These are phyloP conservation scores for Carlito syrichta DNA, from an alignment of 2,113 vertebrate genomes.

Conservation along the genomic window DNA sequence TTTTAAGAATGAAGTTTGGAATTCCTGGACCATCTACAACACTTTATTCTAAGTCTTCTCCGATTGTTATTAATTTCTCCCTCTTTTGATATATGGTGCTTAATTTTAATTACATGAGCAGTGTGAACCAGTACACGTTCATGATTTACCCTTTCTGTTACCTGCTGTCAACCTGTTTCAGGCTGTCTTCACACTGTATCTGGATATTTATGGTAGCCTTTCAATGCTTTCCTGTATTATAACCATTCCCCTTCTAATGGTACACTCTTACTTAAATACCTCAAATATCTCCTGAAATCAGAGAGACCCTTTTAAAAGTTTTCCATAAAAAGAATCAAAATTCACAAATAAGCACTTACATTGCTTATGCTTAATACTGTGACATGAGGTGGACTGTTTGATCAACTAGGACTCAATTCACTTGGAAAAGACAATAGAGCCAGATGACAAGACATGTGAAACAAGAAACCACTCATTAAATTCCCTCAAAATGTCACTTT, in stretches of 20 bases:
- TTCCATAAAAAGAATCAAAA: not conserved
- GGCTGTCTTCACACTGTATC: too few relatives aligned
- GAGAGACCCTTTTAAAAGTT: not conserved
- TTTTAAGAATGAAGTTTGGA: not conserved
- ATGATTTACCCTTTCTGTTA: not conserved
- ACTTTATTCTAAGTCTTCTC: not conserved
- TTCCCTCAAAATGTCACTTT: not conserved
- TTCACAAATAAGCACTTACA: not conserved
- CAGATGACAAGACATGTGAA: not conserved
- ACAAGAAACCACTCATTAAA: not conserved
- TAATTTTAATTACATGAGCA: not conserved
- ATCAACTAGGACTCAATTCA: not conserved
- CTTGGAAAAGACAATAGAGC: not conserved
- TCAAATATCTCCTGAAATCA: not conserved
- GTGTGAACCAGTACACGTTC: too few relatives aligned
- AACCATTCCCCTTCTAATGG: not conserved
- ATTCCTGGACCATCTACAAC: not conserved
- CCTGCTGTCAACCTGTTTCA: not conserved
- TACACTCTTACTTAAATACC: not conserved
- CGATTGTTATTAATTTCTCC: not conserved
- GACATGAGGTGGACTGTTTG: not conserved
- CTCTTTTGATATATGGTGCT: not conserved
- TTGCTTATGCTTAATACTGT: not conserved
- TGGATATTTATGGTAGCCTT: not conserved
- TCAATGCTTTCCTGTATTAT: not conserved